A percentile compares a stretch with the other conserved stretches of the same genome.
Conservation (phyloP, 2,797 vertebrate genomes). For the Eupleurogrammus muticus region DNA sequence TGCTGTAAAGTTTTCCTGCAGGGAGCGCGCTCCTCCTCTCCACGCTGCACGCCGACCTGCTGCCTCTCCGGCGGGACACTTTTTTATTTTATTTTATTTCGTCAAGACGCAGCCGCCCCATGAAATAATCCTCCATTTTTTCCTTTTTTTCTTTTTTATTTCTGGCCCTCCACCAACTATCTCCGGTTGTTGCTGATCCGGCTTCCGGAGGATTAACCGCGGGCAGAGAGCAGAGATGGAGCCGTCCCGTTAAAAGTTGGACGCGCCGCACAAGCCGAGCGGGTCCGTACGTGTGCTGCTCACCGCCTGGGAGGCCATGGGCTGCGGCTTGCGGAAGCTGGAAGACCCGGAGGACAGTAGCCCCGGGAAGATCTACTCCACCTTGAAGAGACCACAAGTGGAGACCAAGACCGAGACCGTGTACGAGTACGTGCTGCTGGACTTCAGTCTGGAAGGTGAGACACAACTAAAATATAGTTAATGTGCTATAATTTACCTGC, state of each 20-base stretch:
- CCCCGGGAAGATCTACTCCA: slow-evolving; percentile 98
- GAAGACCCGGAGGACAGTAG: slow-evolving; percentile 97
- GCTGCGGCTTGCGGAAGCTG: slow-evolving; percentile 96
- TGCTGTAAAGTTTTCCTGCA: slow-evolving; percentile 39
- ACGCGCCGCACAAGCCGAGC: slow-evolving; percentile 12
- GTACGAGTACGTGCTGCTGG: slow-evolving; percentile 94
- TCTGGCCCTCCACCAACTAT: no score
- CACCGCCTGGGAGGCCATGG: slow-evolving; percentile 84
- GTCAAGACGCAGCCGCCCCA: not conserved
- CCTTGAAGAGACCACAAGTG: slow-evolving; percentile 95
- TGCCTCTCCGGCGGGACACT: slow-evolving; percentile 40
- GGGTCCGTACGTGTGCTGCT: not conserved
- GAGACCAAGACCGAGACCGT: slow-evolving; percentile 92
- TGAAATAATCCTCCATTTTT: not conserved
- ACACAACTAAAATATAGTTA: no score
- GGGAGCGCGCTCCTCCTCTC: slow-evolving; percentile 43
- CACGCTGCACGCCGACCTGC: slow-evolving; percentile 42
- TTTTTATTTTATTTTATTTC: no score
- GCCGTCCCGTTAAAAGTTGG: slow-evolving; percentile 54
- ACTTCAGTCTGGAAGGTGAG: slow-evolving; percentile 96
- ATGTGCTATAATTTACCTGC: no score
- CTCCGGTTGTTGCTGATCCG: not conserved
- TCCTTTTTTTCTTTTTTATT: no score
- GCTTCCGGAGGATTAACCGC: slow-evolving; percentile 38
- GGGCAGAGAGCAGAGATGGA: slow-evolving; percentile 57